Conservation (phyloP, 2,888 invertebrate genomes). For the Teleogryllus oceanicus region DNA sequence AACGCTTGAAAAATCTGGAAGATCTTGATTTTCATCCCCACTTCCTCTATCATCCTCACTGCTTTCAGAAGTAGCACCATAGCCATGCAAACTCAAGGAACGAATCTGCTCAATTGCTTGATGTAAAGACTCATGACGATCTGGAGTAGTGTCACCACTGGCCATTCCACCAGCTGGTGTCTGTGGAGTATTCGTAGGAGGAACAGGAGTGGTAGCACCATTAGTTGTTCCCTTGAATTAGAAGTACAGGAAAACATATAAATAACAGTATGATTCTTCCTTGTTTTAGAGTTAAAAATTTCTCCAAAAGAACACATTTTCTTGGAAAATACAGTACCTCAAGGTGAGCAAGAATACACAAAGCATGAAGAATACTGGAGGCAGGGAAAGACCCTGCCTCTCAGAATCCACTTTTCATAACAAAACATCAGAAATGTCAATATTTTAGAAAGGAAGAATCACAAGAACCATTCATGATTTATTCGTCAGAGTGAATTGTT, state of each 20-base stretch:
- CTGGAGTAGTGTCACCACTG: conserved; percentile 46
- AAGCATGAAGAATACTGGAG: too few species aligned
- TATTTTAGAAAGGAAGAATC: too few species aligned
- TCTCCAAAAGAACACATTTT: not conserved
- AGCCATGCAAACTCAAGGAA: conserved; percentile 29
- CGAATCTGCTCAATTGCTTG: conserved; percentile 41
- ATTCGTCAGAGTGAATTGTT: too few species aligned
- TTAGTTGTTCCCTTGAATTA: conserved; percentile 36
- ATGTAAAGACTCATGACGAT: conserved; percentile 43
- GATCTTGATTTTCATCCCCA: conserved; percentile 30
- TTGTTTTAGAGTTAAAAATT: not conserved
- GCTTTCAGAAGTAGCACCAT: conserved; percentile 20
- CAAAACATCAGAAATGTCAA: too few species aligned
- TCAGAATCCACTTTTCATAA: too few species aligned
- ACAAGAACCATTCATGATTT: too few species aligned
- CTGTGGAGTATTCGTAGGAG: conserved; percentile 47
- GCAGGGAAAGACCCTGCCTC: too few species aligned
- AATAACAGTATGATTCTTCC: not conserved
- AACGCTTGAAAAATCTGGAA: conserved; percentile 29
- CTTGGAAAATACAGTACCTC: not conserved
- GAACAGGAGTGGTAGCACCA: conserved; percentile 45
- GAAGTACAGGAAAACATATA: not conserved
- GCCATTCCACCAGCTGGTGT: conserved; percentile 45
- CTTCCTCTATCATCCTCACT: conserved; percentile 30
- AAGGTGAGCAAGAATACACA: too few species aligned